A percentile compares a stretch with the other conserved stretches of the same genome.
Evolutionary conservation across 2,113 vertebrate species (phyloP).

Genomic region (Petroica traversi): DNA sequence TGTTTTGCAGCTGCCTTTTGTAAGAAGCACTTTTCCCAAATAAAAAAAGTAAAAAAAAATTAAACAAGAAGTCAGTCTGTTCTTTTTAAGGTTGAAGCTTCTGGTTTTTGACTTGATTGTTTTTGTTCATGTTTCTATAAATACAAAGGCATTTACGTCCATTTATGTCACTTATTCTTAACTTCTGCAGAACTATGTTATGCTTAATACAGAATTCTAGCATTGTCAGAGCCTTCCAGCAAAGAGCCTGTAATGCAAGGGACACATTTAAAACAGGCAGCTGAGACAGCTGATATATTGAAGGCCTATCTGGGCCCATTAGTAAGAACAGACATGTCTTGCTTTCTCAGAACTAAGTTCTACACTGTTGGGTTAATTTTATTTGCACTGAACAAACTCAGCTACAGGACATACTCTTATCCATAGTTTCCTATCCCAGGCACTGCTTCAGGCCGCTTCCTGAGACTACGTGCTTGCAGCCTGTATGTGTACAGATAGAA

Average conservation of each 20-base stretch:
- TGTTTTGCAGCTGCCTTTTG: conserved; percentile 84
- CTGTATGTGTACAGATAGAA: background rate
- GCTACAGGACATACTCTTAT: background rate
- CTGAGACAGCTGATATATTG: background rate
- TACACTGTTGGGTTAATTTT: background rate
- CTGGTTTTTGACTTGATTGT: background rate
- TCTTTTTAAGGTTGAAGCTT: background rate
- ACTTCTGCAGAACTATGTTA: background rate
- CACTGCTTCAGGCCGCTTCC: background rate
- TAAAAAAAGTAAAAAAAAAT: conserved; percentile 68
- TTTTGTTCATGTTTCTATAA: background rate
- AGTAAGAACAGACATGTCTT: accelerated
- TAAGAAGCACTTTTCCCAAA: conserved; percentile 86
- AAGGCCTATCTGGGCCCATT: background rate
- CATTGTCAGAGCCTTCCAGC: background rate
- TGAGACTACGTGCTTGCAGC: background rate
- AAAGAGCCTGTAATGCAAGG: background rate
- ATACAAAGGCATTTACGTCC: background rate
- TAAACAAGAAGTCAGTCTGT: background rate
- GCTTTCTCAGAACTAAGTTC: background rate
- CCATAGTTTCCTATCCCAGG: background rate
- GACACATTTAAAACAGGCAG: background rate
- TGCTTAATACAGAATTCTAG: background rate
- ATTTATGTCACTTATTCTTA: background rate
- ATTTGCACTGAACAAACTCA: background rate